Percentiles rank a stretch among this genome's conserved stretches.
Conservation (phyloP, 1,140 invertebrate genomes). For the Condylostylus longicornis region DNA sequence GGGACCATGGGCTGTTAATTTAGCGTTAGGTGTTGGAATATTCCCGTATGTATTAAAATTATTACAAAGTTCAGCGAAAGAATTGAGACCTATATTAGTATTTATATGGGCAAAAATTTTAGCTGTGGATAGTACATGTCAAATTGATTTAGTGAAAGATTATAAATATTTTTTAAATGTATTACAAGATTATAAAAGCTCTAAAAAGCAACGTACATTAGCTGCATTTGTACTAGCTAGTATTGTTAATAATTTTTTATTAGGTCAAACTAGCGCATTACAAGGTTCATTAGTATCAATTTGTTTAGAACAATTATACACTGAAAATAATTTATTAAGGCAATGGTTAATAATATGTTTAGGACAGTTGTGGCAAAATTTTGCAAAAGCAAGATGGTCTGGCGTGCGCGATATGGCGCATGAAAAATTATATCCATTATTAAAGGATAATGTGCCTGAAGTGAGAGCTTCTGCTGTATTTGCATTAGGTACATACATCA, state of each 20-base stretch:
- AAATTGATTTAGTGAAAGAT: conserved; percentile 89
- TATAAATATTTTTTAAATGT: conserved; percentile 91
- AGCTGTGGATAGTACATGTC: conserved; percentile 88
- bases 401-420: conserved; percentile 90
- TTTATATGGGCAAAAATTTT: conserved; percentile 99
- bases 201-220: conserved; percentile 69
- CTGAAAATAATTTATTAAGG: conserved; percentile 48
- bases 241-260: conserved; percentile 77
- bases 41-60: conserved; percentile 97
- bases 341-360: conserved; percentile 90
- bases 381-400: conserved; percentile 85
- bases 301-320: conserved; percentile 66
- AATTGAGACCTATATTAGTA: conserved; percentile 81
- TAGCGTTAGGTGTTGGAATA: conserved; percentile 92
- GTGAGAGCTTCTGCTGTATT: conserved; percentile 81
- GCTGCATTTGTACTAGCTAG: conserved; percentile 84
- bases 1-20: conserved; percentile 92
- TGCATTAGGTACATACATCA: conserved; percentile 87
- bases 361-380: conserved; percentile 86
- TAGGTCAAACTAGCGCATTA: conserved; percentile 74
- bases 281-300: conserved; percentile 76
- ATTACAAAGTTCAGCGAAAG: conserved; percentile 80
- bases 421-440: conserved; percentile 74
- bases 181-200: conserved; percentile 67
- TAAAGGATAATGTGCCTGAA: conserved; percentile 71